Percentiles rank a stretch among this genome's conserved stretches.
Evolutionary conservation across 2,797 vertebrate species (phyloP).

Genomic region (Holocentrus rufus): DNA sequence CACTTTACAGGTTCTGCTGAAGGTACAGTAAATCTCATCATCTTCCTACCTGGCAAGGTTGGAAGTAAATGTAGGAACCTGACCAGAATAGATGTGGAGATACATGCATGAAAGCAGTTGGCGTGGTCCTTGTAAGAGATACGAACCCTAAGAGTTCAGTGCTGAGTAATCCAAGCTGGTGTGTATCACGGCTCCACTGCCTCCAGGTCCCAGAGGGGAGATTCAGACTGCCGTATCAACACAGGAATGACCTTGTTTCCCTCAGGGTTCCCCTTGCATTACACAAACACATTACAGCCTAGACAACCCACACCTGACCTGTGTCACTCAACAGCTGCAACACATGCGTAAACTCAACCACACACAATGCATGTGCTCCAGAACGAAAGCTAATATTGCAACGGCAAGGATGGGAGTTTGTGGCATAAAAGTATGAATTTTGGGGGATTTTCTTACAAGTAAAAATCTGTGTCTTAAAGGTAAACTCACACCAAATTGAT

Average conservation of each 20-base stretch:
- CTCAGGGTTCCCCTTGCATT: conserved; percentile 42
- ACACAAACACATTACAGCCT: conserved; percentile 63
- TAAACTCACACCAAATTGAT: no score
- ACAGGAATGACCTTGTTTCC: conserved; percentile 71
- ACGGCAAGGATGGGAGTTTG: conserved; percentile 3
- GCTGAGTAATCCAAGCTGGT: conserved; percentile 70
- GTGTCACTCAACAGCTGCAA: conserved; percentile 70
- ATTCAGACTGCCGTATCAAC: conserved; percentile 73
- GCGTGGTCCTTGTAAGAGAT: conserved; percentile 43
- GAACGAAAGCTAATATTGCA: conserved; percentile 19
- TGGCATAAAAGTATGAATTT: no score
- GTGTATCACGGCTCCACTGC: conserved; percentile 66
- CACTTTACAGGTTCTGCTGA: conserved; percentile 1
- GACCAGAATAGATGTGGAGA: no score
- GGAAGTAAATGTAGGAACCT: conserved; percentile 1
- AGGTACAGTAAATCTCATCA: background rate
- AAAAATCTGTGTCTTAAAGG: no score
- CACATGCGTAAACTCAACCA: conserved; percentile 56
- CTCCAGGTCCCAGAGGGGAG: conserved; percentile 69
- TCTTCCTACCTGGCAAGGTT: no score
- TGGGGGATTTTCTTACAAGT: no score
- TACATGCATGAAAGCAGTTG: no score
- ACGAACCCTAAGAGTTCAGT: conserved; percentile 45
- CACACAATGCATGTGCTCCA: background rate
- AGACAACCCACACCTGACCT: conserved; percentile 64